Percentiles rank a stretch among this genome's conserved stretches.
These are phyloP conservation scores for Drosophila ironensis DNA, from an alignment of 1,140 invertebrate genomes.

Conservation along the genomic window DNA sequence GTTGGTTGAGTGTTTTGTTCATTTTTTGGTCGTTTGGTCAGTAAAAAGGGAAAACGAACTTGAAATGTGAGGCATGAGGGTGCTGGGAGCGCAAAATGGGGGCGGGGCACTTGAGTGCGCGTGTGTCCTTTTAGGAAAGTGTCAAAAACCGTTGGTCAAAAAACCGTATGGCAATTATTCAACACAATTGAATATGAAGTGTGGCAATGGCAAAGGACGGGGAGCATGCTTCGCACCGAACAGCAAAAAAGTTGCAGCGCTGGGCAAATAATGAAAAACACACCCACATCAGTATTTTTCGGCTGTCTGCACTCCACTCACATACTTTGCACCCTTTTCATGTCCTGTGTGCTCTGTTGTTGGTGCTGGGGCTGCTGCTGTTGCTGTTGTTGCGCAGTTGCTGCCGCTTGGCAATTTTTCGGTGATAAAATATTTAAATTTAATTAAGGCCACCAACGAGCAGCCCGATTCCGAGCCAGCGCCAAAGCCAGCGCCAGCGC, in stretches of 20 bases:
- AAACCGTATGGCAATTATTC: slow-evolving; percentile 82
- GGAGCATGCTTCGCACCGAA: background rate
- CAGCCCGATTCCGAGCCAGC: slow-evolving; percentile 72
- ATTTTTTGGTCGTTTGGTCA: slow-evolving; percentile 48
- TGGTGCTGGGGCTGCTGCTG: slow-evolving; percentile 50
- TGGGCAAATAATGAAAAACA: slow-evolving; percentile 80
- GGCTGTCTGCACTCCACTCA: slow-evolving; percentile 68
- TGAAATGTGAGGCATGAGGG: slow-evolving; percentile 68
- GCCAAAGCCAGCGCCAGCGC: slow-evolving; percentile 64
- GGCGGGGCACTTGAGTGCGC: slow-evolving; percentile 58
- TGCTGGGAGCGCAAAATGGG: slow-evolving; percentile 3
- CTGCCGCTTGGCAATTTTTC: slow-evolving; percentile 81
- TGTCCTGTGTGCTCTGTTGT: slow-evolving; percentile 21
- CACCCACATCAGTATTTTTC: slow-evolving; percentile 79
- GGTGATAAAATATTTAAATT: slow-evolving; percentile 82
- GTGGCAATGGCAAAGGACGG: slow-evolving; percentile 64
- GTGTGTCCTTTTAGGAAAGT: slow-evolving; percentile 81
- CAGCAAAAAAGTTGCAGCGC: slow-evolving; percentile 67
- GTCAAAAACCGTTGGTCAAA: slow-evolving; percentile 82
- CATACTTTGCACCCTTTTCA: slow-evolving; percentile 65
- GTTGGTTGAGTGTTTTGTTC: slow-evolving; percentile 65
- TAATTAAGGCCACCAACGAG: slow-evolving; percentile 82
- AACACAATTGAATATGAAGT: slow-evolving; percentile 82
- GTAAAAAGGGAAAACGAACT: slow-evolving; percentile 61
- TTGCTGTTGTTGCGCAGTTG: slow-evolving; percentile 59